phyloP scores from a whole-genome alignment of 2,888 invertebrate species.

The Cataglyphis cursor region DNA sequence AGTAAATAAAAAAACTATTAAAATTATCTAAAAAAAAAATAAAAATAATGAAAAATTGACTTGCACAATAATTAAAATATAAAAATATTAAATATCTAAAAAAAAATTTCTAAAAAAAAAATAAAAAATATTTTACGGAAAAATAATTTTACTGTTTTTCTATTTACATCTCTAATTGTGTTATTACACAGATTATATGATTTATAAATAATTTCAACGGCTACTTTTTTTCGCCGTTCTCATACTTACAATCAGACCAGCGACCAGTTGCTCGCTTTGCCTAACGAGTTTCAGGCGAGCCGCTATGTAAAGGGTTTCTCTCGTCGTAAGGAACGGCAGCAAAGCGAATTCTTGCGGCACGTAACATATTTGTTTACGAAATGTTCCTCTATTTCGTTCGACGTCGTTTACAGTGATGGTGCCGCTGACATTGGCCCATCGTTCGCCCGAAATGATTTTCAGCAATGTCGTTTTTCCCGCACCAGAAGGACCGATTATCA shows the following conservation, averaged over 20 bases:
- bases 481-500: constrained; percentile 91
- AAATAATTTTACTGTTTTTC: no score
- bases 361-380: constrained; percentile 92
- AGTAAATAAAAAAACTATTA: background rate
- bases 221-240: background rate
- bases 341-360: constrained; percentile 89
- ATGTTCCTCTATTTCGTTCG: constrained; percentile 89
- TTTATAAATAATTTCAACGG: background rate
- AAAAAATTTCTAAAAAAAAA: no score
- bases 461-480: constrained; percentile 93
- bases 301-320: constrained; percentile 88
- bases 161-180: background rate
- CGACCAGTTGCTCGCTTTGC: background rate
- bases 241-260: constrained; percentile 48
- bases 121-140: no score
- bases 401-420: constrained; percentile 91
- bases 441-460: constrained; percentile 90
- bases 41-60: no score
- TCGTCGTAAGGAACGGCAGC: constrained; percentile 88
- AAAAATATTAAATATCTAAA: no score
- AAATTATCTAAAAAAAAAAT: no score
- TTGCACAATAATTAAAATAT: no score
- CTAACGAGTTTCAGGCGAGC: constrained; percentile 88
- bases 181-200: background rate
- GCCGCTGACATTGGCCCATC: constrained; percentile 86